Base-by-base conservation (phyloP, 2,113 vertebrate species). In the Vulpes ferrilata region DNA sequence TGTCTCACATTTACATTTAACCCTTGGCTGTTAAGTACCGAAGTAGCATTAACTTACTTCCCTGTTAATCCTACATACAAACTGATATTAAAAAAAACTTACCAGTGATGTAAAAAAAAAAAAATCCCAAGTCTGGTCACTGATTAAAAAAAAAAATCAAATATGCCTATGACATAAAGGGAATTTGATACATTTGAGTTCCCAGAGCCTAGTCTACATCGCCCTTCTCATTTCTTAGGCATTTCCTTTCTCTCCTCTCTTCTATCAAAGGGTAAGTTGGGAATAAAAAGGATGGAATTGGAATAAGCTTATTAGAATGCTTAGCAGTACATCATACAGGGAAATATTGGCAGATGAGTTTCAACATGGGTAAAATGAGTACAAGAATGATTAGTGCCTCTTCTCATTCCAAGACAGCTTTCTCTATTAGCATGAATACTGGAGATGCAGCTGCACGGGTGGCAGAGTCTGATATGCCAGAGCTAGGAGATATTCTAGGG, bases 241-340 rank as follows among this genome's bases (percentile, higher is more conserved):
- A 64, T 38, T 94, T 87, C 76, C 65, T 76, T 94, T 87, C 20
- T 93, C 67, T 94, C 3, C 11, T 94, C 17, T 62, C 35, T 93
- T 86, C 62, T 4, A 23, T 92, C n/a, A 78, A 84, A 90, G 30
- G 71, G 20, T 43, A 65, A 43, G 30, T 48, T 90, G 74, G 53
- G 71, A 88, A 94, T 88, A 48, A 87, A 92, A 90, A 88, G 30
- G 83, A 83, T 65, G 71, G 60, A 96, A 65, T 57, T 85, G 90
- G 48, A 86, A 57, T 90, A 64, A 96, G 80, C 65, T 93, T 80
- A 93, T 96, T 97, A 95, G 76, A 78, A 95, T 97, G 79, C 90
- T 90, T 73, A 84, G 76, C 38, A 67, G 43, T 53, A 53, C 79
- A 69, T 23, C 30, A 55, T 84, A 27, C 25, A 78, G 90, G 84